Evolutionary conservation across 2,888 invertebrate genomes (phyloP).

Genomic region (Lobophora halterata): DNA sequence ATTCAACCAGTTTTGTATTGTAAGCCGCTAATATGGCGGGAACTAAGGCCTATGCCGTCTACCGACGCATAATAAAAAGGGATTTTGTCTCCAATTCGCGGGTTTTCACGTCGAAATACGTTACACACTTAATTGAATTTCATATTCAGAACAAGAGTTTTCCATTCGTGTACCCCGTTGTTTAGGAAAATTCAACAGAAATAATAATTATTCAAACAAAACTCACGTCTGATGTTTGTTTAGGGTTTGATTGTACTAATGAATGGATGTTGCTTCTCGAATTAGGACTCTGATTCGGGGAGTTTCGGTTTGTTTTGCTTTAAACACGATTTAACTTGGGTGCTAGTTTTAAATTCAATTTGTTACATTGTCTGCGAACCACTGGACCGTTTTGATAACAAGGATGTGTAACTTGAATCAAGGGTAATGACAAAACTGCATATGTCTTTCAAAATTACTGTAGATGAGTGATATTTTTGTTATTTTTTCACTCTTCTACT

Average conservation of each 20-base stretch:
- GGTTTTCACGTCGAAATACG: slow-evolving; percentile 20
- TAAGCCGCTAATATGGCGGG: slow-evolving; percentile 6
- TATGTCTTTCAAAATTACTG: no score
- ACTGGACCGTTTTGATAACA: no score
- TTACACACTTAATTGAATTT: slow-evolving; percentile 28
- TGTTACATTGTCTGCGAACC: no score
- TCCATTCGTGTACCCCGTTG: slow-evolving; percentile 36
- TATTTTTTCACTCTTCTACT: no score
- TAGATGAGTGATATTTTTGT: no score
- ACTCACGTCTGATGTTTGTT: slow-evolving; percentile 54
- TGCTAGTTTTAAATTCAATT: slow-evolving; percentile 31
- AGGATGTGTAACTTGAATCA: no score
- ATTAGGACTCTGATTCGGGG: slow-evolving; percentile 12
- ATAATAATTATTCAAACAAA: slow-evolving; percentile 65
- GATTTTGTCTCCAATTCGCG: slow-evolving; percentile 24
- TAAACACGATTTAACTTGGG: slow-evolving; percentile 13
- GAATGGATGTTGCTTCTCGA: slow-evolving; percentile 30
- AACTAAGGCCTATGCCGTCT: slow-evolving; percentile 4
- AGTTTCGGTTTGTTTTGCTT: slow-evolving; percentile 10
- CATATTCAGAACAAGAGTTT: slow-evolving; percentile 32
- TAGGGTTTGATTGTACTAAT: slow-evolving; percentile 64
- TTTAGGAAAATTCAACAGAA: slow-evolving; percentile 57
- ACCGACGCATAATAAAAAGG: slow-evolving; percentile 20
- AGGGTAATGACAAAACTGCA: no score
- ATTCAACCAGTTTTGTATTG: slow-evolving; percentile 4